These are phyloP conservation scores for Sprattus sprattus DNA, from an alignment of 2,113 vertebrate genomes.

Conservation along the genomic window DNA sequence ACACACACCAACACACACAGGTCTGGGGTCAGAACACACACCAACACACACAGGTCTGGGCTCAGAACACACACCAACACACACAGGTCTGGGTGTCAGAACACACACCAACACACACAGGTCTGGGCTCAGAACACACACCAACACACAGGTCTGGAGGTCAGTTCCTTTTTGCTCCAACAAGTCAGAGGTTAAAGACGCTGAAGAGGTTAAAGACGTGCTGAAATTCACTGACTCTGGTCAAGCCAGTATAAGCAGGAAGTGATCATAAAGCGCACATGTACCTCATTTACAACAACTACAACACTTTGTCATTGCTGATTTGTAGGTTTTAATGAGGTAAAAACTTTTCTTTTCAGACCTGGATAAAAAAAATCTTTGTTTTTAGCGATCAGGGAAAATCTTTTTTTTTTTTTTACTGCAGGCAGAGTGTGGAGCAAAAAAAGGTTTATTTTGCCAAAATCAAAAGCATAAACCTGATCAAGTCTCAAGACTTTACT, in stretches of 20 bases:
- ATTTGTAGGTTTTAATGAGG: too few species aligned
- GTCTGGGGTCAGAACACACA: too few species aligned
- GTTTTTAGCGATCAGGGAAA: too few species aligned
- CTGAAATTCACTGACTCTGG: neutral
- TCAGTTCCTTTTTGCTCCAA: neutral
- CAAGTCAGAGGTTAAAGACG: neutral
- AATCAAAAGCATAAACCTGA: too few species aligned
- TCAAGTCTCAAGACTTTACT: too few species aligned
- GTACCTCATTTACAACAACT: neutral
- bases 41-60: conserved; percentile 16
- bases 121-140: neutral
- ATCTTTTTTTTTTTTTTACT: too few species aligned
- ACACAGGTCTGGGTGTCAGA: too few species aligned
- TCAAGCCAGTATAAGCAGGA: neutral
- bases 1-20: conserved; percentile 13
- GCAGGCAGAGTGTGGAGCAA: too few species aligned
- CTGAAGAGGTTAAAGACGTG: neutral
- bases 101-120: conserved; percentile 30
- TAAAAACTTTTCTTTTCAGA: too few species aligned
- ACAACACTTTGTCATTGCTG: too few species aligned
- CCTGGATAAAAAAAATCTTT: too few species aligned
- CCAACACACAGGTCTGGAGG: neutral
- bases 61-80: neutral
- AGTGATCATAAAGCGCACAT: neutral
- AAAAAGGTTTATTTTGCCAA: too few species aligned